A percentile compares a stretch with the other conserved stretches of the same genome.
phyloP scores from a whole-genome alignment of 1,140 invertebrate species.

The Drosophila saltans region DNA sequence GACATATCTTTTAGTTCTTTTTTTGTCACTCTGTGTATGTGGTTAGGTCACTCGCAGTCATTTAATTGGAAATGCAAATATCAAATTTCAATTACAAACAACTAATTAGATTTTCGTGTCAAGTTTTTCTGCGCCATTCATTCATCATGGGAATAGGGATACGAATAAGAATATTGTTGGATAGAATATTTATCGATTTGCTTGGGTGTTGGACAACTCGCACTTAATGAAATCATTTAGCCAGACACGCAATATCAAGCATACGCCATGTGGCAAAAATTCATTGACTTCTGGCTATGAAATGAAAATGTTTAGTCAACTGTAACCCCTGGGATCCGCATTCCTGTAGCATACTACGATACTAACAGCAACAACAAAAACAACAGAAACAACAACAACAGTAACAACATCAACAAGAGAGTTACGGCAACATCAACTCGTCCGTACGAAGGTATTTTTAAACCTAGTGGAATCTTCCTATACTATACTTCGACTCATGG shows the following conservation, averaged over 20 bases:
- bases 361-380: neutral
- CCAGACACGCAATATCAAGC: conserved; percentile 66
- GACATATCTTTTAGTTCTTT: neutral
- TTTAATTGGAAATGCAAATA: conserved; percentile 42
- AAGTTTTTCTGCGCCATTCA: conserved; percentile 11
- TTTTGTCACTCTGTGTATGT: neutral
- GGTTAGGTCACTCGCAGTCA: neutral
- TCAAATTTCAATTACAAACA: conserved; percentile 56
- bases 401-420: no score
- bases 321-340: conserved; percentile 48
- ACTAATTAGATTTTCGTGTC: conserved; percentile 36
- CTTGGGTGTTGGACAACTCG: conserved; percentile 31
- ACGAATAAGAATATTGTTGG: neutral
- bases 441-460: conserved; percentile 61
- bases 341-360: neutral
- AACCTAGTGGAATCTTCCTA: conserved; percentile 25
- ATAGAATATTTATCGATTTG: conserved; percentile 46
- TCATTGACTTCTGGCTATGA: conserved; percentile 70
- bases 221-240: conserved; percentile 75
- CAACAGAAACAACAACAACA: conserved; percentile 21
- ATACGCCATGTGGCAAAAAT: conserved; percentile 73
- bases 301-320: conserved; percentile 81
- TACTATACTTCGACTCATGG: conserved; percentile 28
- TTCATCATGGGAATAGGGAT: conserved; percentile 3
- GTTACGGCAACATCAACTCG: conserved; percentile 12